phyloP scores from a whole-genome alignment of 1,140 invertebrate genomes.

The Monomorium pharaonis region DNA sequence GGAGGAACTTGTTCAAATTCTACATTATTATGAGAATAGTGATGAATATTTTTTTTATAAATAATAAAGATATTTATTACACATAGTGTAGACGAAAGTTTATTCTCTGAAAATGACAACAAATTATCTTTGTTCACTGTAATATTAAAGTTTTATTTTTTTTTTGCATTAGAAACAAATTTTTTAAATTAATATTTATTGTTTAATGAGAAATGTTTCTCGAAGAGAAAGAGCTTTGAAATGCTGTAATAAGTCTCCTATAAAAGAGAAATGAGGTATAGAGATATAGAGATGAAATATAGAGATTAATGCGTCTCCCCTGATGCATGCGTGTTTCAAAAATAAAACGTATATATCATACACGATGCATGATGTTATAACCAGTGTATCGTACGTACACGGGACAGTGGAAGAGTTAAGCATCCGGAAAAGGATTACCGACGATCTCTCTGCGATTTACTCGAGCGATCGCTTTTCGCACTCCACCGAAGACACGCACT shows the following conservation, averaged over 20 bases:
- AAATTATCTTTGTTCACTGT: background rate
- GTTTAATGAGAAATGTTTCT: background rate
- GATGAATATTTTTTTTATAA: background rate
- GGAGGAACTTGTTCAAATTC: background rate
- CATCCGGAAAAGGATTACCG: background rate
- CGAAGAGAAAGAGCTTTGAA: background rate
- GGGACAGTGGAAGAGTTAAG: background rate
- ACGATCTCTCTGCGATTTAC: background rate
- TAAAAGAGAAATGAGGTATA: background rate
- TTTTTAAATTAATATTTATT: background rate
- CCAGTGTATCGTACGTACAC: background rate
- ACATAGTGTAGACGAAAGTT: background rate
- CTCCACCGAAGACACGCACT: background rate
- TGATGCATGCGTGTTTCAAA: background rate
- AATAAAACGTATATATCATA: background rate
- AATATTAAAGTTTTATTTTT: background rate
- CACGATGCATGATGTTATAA: background rate
- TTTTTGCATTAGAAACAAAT: background rate
- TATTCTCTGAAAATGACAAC: background rate
- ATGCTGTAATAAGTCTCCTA: too few species aligned
- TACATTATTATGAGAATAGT: background rate
- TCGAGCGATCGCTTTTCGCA: background rate
- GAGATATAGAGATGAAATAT: too few species aligned
- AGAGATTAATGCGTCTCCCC: background rate
- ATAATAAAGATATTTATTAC: background rate